These are phyloP conservation scores for Sebastes alutus DNA, from an alignment of 2,797 vertebrate genomes.

Conservation along the genomic window DNA sequence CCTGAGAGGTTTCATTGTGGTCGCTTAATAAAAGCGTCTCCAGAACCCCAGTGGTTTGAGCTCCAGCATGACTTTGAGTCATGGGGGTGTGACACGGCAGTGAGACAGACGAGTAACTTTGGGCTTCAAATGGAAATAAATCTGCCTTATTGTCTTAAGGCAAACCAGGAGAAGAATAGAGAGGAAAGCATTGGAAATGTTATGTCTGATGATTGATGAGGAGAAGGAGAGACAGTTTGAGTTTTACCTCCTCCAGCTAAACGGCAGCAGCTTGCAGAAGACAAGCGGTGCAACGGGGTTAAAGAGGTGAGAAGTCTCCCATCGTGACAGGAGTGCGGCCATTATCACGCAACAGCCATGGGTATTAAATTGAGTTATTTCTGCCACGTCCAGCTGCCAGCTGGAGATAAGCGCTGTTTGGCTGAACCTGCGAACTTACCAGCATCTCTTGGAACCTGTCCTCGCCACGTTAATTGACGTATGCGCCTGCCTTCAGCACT, in stretches of 20 bases:
- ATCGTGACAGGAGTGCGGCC: conserved; percentile 71
- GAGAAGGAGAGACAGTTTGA: conserved; percentile 17
- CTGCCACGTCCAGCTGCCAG: conserved; percentile 78
- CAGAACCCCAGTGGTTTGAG: conserved; percentile 5
- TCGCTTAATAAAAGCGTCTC: conserved; percentile 29
- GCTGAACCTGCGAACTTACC: conserved; percentile 73
- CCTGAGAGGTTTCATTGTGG: conserved; percentile 10
- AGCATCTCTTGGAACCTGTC: conserved; percentile 68
- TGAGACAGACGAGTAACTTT: not conserved
- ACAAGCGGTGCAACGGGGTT: conserved; percentile 54
- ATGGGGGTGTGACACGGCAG: not conserved
- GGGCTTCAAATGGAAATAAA: conserved; percentile 15
- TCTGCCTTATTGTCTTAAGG: conserved; percentile 14
- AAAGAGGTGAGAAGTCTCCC: conserved; percentile 71
- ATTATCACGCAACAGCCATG: conserved; percentile 76
- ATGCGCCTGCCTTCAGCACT: conserved; percentile 44
- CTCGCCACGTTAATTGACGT: conserved; percentile 52
- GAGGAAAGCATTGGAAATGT: conserved; percentile 5
- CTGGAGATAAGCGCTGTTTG: conserved; percentile 78
- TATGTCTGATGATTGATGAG: conserved; percentile 45
- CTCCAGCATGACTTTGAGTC: conserved; percentile 24
- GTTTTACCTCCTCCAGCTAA: conserved; percentile 40
- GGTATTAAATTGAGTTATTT: conserved; percentile 83
- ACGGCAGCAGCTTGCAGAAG: conserved; percentile 34
- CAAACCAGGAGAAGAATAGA: not conserved